Conservation (phyloP, 2,888 invertebrate species). For the Chydorus sphaericus region DNA sequence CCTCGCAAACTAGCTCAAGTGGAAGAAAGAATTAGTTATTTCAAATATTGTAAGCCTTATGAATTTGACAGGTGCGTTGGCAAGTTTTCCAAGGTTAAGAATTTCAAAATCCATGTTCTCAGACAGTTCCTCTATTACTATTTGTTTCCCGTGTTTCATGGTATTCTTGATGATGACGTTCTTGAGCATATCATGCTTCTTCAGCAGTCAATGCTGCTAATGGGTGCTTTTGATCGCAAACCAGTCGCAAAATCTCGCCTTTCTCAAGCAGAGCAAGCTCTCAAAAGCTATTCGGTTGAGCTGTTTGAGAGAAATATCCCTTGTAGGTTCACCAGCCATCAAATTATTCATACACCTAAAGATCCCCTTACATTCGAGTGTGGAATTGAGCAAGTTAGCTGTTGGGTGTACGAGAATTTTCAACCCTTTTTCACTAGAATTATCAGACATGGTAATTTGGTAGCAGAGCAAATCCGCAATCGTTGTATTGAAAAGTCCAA, state of each 20-base stretch:
- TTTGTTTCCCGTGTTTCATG: neutral
- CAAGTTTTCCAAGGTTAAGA: neutral
- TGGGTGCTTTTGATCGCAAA: neutral
- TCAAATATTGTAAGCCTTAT: neutral
- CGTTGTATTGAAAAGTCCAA: neutral
- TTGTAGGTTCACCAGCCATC: neutral
- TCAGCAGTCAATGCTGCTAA: neutral
- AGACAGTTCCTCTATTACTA: neutral
- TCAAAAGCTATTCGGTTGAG: neutral
- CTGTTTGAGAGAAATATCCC: neutral
- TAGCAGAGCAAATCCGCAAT: neutral
- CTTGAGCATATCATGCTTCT: neutral
- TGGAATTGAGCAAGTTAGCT: neutral
- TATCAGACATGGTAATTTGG: neutral
- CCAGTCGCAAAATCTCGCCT: neutral
- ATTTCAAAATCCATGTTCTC: neutral
- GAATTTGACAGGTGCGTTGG: neutral
- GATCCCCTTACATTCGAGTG: neutral
- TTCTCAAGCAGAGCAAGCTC: neutral
- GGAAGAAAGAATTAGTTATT: neutral
- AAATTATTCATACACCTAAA: neutral
- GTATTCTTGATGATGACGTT: neutral
- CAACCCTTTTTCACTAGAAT: neutral
- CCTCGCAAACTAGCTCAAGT: neutral
- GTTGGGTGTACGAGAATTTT: neutral